A percentile compares a stretch with the other conserved stretches of the same genome.
Conservation (phyloP, 2,888 invertebrate genomes). For the Aquatica leii region DNA sequence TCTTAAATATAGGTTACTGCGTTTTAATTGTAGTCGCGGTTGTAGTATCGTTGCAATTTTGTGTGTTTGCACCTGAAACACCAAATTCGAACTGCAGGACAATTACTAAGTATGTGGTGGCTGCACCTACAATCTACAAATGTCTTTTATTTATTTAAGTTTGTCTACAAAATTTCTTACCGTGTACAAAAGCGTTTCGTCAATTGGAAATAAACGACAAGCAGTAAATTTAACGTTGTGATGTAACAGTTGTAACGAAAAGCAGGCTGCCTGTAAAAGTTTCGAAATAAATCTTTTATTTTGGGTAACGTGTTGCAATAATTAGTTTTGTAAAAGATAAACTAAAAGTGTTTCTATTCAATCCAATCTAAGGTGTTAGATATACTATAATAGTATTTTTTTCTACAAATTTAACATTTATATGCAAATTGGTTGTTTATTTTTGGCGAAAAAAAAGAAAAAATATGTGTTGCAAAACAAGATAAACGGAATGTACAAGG, state of each 20-base stretch:
- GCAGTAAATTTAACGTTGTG: slow-evolving; percentile 27
- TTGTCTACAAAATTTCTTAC: slow-evolving; percentile 6
- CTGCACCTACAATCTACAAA: slow-evolving; percentile 31
- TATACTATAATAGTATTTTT: no score
- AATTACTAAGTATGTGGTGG: slow-evolving; percentile 35
- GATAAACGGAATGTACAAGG: no score
- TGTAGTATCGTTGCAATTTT: neutral
- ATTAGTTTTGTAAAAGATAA: neutral
- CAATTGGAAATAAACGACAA: slow-evolving; percentile 20
- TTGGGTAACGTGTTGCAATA: neutral
- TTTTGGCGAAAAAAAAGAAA: neutral
- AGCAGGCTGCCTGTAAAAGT: slow-evolving; percentile 16
- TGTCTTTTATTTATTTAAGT: neutral
- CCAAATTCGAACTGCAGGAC: slow-evolving; percentile 34
- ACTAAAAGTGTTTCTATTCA: no score
- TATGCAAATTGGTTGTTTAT: neutral
- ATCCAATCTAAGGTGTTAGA: no score
- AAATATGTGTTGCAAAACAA: no score
- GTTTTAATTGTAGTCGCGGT: neutral
- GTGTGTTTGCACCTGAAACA: neutral
- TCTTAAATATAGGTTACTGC: slow-evolving; percentile 2
- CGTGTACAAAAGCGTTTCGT: slow-evolving; percentile 19
- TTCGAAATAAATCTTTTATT: neutral
- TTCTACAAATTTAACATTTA: neutral
- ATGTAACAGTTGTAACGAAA: slow-evolving; percentile 22